Evolutionary conservation across 2,797 vertebrate species (phyloP).

Genomic region (Clarias laeviceps): DNA sequence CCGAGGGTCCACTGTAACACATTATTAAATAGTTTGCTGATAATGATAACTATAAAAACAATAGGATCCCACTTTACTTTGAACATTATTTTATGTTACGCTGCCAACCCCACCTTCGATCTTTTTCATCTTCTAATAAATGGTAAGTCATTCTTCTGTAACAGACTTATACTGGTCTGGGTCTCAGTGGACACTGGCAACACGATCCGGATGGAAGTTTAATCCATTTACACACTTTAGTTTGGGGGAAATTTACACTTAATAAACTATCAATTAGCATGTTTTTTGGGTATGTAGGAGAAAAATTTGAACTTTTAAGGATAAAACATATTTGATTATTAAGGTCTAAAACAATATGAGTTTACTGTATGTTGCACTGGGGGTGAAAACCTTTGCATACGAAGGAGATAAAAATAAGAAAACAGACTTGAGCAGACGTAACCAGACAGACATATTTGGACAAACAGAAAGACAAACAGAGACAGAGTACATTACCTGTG

Average conservation of each 20-base stretch:
- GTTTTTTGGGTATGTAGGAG: not conserved
- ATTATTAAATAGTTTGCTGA: not conserved
- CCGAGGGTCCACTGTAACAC: not conserved
- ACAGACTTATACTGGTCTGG: not conserved
- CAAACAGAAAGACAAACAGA: not conserved
- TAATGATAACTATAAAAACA: not conserved
- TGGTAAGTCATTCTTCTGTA: not conserved
- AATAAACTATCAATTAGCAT: not conserved
- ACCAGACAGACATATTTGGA: not conserved
- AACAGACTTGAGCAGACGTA: not conserved
- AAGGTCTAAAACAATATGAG: not conserved
- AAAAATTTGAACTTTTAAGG: not conserved
- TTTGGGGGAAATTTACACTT: not conserved
- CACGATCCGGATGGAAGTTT: not conserved
- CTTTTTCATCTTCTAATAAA: not conserved
- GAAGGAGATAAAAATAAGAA: not conserved
- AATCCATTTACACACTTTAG: not conserved
- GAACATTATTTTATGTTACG: not conserved
- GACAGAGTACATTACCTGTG: slow-evolving; percentile 77
- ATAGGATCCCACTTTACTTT: not conserved
- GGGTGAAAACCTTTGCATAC: not conserved
- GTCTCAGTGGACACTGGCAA: not conserved
- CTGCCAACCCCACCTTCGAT: not conserved
- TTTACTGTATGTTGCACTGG: too few species aligned
- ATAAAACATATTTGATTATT: not conserved